Base-by-base conservation (phyloP, 1,140 invertebrate species). In the Brachionus rotundiformis region DNA sequence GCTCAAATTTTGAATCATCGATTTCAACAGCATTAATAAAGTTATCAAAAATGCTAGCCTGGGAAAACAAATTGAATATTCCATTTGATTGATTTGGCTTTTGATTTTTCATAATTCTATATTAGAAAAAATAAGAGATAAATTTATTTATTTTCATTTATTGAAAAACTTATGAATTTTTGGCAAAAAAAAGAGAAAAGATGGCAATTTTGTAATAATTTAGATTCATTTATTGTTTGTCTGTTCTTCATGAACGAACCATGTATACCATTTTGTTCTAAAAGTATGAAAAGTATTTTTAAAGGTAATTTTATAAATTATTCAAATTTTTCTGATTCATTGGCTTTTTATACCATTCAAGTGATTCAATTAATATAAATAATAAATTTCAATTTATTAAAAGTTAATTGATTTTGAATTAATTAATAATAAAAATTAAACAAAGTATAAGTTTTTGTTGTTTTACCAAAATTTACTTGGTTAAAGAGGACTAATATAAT, bases 21-120 rank as follows among this genome's bases (percentile, higher is more conserved):
- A 41, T 36, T 27, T 33, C 65, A 19, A 41, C 65, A 8, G 65
- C 65, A 10, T 16, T 41, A 16, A 68, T 68, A 33, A 68, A 33
- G 29, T 68, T 68, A 6, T 41, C 65, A 10, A 68, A 36, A 8
- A 68, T 3, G 65, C 36, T 27, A 6, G 4, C 36, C 65, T 68
- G 65, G 16, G 65, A 33, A 41, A 68, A 29, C 13, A 68, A 68
- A 19, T 68, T 54, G 47, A 54, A 54, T 54, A 54, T 54, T 16
- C n/a, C 19, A 7, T 54, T 16, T 19, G 47, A 25, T 23, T 54
- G 47, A 54, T 54, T 54, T 1, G 19, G 7, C 8, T 54, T 54
- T 8, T n/a, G 47, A 54, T 54, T 54, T 54, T 54, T 54, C 47
- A 54, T 54, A 25, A n/a, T n/a, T n/a, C n/a, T n/a, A n/a, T n/a